Percentiles rank a stretch among this genome's conserved stretches.
Evolutionary conservation across 2,888 invertebrate genomes (phyloP).

Genomic region (Amphipyra tragopoginis): DNA sequence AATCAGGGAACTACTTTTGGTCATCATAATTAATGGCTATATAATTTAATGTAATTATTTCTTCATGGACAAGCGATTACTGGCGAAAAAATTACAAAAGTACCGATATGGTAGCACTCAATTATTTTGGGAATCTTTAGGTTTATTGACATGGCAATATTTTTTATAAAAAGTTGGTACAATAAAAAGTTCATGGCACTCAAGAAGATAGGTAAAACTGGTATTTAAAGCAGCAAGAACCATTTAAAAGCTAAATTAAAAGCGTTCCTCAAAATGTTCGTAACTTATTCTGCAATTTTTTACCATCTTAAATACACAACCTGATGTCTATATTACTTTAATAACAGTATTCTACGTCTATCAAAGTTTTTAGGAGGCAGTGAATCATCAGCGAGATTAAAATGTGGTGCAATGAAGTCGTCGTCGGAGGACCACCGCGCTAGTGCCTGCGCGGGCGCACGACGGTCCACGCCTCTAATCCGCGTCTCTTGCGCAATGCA

Average conservation of each 20-base stretch:
- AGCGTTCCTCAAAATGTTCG: background rate
- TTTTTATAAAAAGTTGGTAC: background rate
- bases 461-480: conserved; percentile 73
- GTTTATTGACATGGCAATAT: background rate
- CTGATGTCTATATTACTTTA: conserved; percentile 43
- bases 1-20: conserved; percentile 43
- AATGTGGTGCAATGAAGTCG: conserved; percentile 61
- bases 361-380: conserved; percentile 55
- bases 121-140: conserved; percentile 27
- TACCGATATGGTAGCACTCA: conserved; percentile 35
- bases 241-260: background rate
- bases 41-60: conserved; percentile 39
- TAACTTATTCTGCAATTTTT: conserved; percentile 25
- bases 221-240: background rate
- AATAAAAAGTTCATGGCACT: background rate
- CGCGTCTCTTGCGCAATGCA: conserved; percentile 65
- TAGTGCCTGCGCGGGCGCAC: conserved; percentile 59
- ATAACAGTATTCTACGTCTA: conserved; percentile 47
- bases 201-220: background rate
- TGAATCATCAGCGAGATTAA: conserved; percentile 61
- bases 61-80: conserved; percentile 22
- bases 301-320: conserved; percentile 11
- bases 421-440: conserved; percentile 67
- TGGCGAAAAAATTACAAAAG: conserved; percentile 19
- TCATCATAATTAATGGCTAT: conserved; percentile 35